Conservation (phyloP, 2,888 invertebrate genomes). For the Choreutis nemorana region DNA sequence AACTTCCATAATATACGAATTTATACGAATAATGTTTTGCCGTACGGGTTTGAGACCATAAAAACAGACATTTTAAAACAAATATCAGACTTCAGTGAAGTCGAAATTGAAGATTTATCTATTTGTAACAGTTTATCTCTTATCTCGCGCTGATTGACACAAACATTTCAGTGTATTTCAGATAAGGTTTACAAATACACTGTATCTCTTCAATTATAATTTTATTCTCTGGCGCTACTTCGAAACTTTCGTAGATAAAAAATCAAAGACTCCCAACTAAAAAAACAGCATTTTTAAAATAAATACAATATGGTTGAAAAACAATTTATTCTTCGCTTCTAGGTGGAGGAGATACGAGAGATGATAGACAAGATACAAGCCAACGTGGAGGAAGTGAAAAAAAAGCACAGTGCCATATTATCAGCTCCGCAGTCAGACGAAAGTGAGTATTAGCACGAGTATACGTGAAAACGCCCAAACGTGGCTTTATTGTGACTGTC, state of each 20-base stretch:
- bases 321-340: slow-evolving; percentile 13
- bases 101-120: too few relatives aligned
- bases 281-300: background rate
- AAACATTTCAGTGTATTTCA: too few relatives aligned
- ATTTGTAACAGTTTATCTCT: too few relatives aligned
- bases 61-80: too few relatives aligned
- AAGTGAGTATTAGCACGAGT: slow-evolving; percentile 72
- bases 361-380: slow-evolving; percentile 99
- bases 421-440: slow-evolving; percentile 99
- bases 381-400: slow-evolving; percentile 99
- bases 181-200: too few relatives aligned
- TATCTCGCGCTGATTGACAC: too few relatives aligned
- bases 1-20: too few relatives aligned
- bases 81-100: too few relatives aligned
- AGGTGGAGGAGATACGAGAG: slow-evolving; percentile 99
- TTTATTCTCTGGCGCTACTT: background rate
- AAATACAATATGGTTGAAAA: background rate
- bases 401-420: slow-evolving; percentile 99
- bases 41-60: too few relatives aligned
- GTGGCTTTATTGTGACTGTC: background rate
- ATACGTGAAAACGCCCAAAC: background rate
- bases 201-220: too few relatives aligned
- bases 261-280: background rate
- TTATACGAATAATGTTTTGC: too few relatives aligned
- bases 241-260: background rate